Conservation (phyloP, 1,140 invertebrate genomes). For the Arctopsyche grandis region DNA sequence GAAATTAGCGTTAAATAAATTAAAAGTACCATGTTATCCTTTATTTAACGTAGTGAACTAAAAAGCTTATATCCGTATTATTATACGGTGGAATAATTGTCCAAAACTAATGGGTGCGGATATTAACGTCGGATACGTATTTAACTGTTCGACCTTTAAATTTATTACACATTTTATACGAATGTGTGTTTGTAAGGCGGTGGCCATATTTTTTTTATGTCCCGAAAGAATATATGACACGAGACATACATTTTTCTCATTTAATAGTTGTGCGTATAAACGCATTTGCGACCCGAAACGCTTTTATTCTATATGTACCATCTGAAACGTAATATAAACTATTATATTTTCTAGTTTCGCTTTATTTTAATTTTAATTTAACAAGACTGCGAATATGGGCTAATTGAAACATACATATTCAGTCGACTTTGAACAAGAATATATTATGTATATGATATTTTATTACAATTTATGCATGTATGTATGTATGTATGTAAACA, state of each 20-base stretch:
- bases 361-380: too few relatives aligned
- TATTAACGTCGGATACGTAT: slow-evolving; percentile 9
- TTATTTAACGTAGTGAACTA: background rate
- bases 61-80: slow-evolving; percentile 6
- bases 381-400: too few relatives aligned
- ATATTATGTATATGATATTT: too few relatives aligned
- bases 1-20: too few relatives aligned
- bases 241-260: slow-evolving; percentile 10
- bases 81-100: slow-evolving; percentile 1
- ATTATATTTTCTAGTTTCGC: too few relatives aligned
- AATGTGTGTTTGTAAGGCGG: background rate
- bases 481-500: too few relatives aligned
- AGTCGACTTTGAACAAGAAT: too few relatives aligned
- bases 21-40: too few relatives aligned
- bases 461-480: too few relatives aligned
- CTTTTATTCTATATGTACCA: background rate
- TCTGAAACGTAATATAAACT: too few relatives aligned
- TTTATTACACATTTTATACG: slow-evolving; percentile 4
- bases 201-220: slow-evolving; percentile 1
- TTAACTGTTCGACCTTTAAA: slow-evolving; percentile 6
- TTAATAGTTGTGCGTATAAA: background rate
- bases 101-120: background rate
- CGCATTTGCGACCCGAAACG: background rate
- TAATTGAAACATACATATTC: too few relatives aligned
- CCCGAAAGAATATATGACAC: background rate